phyloP scores from a whole-genome alignment of 2,113 vertebrate genomes.

The Entosphenus tridentatus region DNA sequence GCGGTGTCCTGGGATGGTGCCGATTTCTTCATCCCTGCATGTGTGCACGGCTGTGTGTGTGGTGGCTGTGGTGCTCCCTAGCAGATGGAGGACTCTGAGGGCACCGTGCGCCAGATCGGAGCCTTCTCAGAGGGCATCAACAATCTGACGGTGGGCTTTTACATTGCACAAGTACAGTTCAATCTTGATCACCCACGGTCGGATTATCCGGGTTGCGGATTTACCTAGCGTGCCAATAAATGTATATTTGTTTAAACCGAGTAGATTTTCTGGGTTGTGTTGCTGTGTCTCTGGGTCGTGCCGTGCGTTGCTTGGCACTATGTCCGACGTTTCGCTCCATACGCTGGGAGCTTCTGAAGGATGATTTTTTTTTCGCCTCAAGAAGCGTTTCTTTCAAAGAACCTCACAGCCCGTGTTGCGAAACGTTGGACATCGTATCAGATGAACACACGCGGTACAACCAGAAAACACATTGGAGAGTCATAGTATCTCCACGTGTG shows the following conservation, averaged over 20 bases:
- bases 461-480: too few relatives aligned
- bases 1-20: too few relatives aligned
- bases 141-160: conserved; percentile 60
- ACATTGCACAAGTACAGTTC: background rate
- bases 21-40: too few relatives aligned
- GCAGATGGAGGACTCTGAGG: conserved; percentile 97
- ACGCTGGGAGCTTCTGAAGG: background rate
- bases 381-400: too few relatives aligned
- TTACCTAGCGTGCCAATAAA: background rate
- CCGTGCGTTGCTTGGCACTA: background rate
- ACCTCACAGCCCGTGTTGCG: too few relatives aligned
- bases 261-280: background rate
- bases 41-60: background rate
- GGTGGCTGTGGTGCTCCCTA: conserved; percentile 1
- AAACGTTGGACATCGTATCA: too few relatives aligned
- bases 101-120: conserved; percentile 86
- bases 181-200: background rate
- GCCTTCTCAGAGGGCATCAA: conserved; percentile 94
- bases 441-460: too few relatives aligned
- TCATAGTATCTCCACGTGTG: too few relatives aligned
- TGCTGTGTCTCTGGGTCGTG: background rate
- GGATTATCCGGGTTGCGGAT: background rate
- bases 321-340: background rate
- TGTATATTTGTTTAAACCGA: background rate
- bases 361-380: too few relatives aligned